Conservation (phyloP, 2,113 vertebrate species). For the Patagioenas fasciata region DNA sequence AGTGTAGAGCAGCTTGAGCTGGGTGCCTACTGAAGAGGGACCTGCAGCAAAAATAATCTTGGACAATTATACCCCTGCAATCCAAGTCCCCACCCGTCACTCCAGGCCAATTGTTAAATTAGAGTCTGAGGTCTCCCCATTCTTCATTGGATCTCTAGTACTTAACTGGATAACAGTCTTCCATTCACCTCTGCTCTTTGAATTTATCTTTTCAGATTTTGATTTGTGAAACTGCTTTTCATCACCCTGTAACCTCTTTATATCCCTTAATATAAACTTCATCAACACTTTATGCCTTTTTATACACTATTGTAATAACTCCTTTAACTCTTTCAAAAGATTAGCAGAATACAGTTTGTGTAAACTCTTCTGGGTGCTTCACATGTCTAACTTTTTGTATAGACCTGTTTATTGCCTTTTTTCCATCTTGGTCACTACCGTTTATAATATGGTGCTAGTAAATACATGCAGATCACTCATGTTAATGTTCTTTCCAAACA, state of each 20-base stretch:
- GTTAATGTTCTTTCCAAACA: not conserved
- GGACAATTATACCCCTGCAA: too few relatives aligned
- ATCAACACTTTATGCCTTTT: not conserved
- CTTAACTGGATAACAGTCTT: too few relatives aligned
- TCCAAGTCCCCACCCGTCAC: too few relatives aligned
- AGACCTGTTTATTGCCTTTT: not conserved
- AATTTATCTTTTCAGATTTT: too few relatives aligned
- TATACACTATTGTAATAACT: not conserved
- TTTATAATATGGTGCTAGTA: not conserved
- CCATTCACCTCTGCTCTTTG: too few relatives aligned
- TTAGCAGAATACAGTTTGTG: not conserved
- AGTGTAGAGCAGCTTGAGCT: too few relatives aligned
- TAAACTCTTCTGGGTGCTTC: not conserved
- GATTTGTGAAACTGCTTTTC: too few relatives aligned
- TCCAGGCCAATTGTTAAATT: too few relatives aligned
- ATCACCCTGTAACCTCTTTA: not conserved
- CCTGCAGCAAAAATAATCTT: too few relatives aligned
- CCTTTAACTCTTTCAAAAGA: not conserved
- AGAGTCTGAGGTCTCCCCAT: too few relatives aligned
- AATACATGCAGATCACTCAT: not conserved
- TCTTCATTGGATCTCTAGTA: too few relatives aligned
- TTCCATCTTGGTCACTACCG: accelerated
- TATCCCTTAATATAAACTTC: not conserved
- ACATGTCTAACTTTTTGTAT: not conserved
- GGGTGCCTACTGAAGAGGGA: too few relatives aligned